Percentiles rank a stretch among this genome's conserved stretches.
These are phyloP conservation scores for Aramus guarauna DNA, from an alignment of 2,113 vertebrate species.

Conservation along the genomic window DNA sequence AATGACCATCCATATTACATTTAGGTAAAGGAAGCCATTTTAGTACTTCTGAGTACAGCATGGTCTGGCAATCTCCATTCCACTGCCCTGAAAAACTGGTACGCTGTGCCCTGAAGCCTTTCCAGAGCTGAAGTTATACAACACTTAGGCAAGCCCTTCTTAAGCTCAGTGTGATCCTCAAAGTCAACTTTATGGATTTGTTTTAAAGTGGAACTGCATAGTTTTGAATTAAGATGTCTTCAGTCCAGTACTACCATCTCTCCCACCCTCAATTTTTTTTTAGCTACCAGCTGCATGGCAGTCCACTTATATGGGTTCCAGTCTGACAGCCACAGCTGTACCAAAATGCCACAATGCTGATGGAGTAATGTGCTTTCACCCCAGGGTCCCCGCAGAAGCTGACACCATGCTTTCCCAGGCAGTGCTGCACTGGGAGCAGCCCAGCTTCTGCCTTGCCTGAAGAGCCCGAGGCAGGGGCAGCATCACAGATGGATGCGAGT, in stretches of 20 bases:
- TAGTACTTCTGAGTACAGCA: background rate
- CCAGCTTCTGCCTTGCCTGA: background rate
- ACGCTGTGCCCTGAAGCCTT: background rate
- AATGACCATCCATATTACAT: background rate
- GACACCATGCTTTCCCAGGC: background rate
- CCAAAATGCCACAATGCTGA: fast-evolving
- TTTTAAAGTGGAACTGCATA: background rate
- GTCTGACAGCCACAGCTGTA: background rate
- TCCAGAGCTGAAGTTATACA: background rate
- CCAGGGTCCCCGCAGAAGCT: background rate
- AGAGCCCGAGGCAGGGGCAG: background rate
- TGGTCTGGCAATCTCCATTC: background rate
- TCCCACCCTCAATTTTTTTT: background rate
- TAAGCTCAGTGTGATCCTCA: background rate
- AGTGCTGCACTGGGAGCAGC: background rate
- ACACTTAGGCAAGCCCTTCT: background rate
- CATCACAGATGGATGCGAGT: background rate
- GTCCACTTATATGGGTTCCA: background rate
- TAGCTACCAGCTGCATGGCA: background rate
- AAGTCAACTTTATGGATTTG: background rate
- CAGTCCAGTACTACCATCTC: background rate
- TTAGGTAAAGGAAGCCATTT: slow-evolving; percentile 24
- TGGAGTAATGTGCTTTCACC: background rate
- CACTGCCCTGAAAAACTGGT: background rate
- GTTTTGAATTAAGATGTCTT: background rate